Conservation (phyloP, 2,888 invertebrate species). For the Idaea dimidiata region DNA sequence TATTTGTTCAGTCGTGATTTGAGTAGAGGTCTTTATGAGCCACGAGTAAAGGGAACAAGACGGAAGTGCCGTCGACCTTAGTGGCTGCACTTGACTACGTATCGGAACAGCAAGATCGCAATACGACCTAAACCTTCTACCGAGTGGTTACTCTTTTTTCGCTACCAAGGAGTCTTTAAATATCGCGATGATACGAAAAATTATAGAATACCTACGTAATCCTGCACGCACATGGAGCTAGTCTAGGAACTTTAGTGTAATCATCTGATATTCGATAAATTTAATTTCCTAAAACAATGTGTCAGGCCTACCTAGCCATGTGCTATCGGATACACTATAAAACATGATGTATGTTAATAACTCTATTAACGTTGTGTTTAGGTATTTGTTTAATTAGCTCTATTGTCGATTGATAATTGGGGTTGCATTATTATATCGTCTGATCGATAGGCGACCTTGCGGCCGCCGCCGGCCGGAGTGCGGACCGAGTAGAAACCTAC, state of each 20-base stretch:
- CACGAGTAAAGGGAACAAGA: too few relatives aligned
- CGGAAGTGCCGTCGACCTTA: too few relatives aligned
- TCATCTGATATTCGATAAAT: neutral
- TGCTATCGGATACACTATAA: neutral
- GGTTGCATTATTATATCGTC: slow-evolving; percentile 17
- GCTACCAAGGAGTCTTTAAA: slow-evolving; percentile 24
- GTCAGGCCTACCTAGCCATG: neutral
- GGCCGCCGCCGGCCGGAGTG: slow-evolving; percentile 18
- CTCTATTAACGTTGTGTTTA: slow-evolving; percentile 18
- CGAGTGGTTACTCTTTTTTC: too few relatives aligned
- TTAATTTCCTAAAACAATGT: neutral
- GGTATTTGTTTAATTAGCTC: slow-evolving; percentile 32
- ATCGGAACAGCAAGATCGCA: too few relatives aligned
- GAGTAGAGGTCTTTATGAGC: too few relatives aligned
- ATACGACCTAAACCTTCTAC: too few relatives aligned
- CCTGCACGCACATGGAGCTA: neutral
- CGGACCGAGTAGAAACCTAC: slow-evolving; percentile 54
- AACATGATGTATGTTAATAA: neutral
- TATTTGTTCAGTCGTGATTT: too few relatives aligned
- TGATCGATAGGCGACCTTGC: slow-evolving; percentile 49
- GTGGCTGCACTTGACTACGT: too few relatives aligned
- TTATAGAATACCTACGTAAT: neutral
- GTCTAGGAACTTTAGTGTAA: neutral
- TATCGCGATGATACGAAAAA: neutral
- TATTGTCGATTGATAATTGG: slow-evolving; percentile 21